Evolutionary conservation across 2,888 invertebrate species (phyloP).

Genomic region (Hecatera dysodea): DNA sequence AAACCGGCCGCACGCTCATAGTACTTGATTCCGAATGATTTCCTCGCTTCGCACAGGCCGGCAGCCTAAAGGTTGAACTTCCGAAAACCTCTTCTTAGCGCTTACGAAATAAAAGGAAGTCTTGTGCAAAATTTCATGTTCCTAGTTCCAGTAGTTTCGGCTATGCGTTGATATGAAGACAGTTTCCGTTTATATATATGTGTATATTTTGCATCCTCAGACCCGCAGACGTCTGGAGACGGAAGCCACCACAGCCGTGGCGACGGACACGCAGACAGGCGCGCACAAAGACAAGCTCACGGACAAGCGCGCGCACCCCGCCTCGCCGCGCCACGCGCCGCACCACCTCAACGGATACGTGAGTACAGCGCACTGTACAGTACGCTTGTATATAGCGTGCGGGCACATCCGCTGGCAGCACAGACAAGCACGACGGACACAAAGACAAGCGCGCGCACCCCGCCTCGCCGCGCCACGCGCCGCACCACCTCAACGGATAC

Average conservation of each 20-base stretch:
- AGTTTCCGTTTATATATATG: no score
- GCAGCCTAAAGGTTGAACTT: no score
- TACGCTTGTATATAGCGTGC: no score
- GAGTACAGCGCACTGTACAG: neutral
- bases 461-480: slow-evolving; percentile 75
- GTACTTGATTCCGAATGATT: no score
- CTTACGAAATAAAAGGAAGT: no score
- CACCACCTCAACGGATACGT: slow-evolving; percentile 78
- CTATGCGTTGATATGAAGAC: no score
- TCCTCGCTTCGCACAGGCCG: no score
- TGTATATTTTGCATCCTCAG: slow-evolving; percentile 74
- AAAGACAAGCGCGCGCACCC: slow-evolving; percentile 78
- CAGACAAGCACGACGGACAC: slow-evolving; percentile 92
- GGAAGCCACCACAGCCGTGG: slow-evolving; percentile 91
- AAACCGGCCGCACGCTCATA: no score
- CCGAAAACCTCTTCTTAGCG: no score
- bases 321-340: slow-evolving; percentile 74
- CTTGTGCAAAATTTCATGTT: no score
- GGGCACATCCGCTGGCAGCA: no score
- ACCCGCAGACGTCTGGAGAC: slow-evolving; percentile 92
- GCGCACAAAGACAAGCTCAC: slow-evolving; percentile 77
- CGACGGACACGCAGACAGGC: slow-evolving; percentile 91
- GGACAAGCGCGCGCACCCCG: slow-evolving; percentile 71
- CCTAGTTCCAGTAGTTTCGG: no score
- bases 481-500: slow-evolving; percentile 78